phyloP scores from a whole-genome alignment of 2,888 invertebrate species.

The Diplolepis rosae region DNA sequence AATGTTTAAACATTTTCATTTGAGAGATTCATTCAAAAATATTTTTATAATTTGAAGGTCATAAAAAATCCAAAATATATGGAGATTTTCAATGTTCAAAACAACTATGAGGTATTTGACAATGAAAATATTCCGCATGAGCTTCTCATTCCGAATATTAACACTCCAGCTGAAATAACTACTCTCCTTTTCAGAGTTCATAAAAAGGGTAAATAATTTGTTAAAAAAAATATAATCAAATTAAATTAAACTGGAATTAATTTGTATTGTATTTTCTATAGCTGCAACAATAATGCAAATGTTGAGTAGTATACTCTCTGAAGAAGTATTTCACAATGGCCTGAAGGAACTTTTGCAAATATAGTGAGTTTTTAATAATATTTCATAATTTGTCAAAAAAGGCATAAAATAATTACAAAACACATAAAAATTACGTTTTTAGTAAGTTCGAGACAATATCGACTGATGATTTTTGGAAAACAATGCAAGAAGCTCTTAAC shows the following conservation, averaged over 20 bases:
- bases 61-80: background rate
- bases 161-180: background rate
- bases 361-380: conserved; percentile 55
- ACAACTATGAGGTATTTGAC: background rate
- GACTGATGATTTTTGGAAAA: conserved; percentile 54
- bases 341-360: conserved; percentile 54
- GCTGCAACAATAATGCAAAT: conserved; percentile 76
- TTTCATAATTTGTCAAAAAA: background rate
- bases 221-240: background rate
- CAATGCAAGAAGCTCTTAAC: conserved; percentile 46
- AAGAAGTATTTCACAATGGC: conserved; percentile 73
- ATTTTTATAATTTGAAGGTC: background rate
- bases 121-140: background rate
- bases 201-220: background rate
- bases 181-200: background rate
- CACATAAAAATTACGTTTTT: background rate
- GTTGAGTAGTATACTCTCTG: conserved; percentile 75
- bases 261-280: conserved; percentile 39
- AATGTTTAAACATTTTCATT: too few species aligned
- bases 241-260: background rate
- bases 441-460: conserved; percentile 46
- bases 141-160: background rate
- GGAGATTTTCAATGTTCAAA: background rate
- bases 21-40: too few species aligned
- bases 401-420: background rate